Evolutionary conservation across 2,888 invertebrate species (phyloP).

Genomic region (Colletes collaris): DNA sequence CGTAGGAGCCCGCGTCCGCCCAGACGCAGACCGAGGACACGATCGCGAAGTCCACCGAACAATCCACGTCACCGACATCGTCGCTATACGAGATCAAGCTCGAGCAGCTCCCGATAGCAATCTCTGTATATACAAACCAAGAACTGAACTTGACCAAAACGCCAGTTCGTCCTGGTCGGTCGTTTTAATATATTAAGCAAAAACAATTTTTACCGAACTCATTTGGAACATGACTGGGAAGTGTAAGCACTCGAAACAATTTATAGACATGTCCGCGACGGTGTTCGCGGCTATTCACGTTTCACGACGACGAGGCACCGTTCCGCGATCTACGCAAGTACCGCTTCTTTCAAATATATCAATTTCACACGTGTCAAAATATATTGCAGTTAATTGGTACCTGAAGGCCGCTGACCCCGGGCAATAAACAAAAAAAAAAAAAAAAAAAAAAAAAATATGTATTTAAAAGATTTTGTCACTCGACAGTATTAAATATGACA

Average conservation of each 20-base stretch:
- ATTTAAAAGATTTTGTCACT: conserved; percentile 35
- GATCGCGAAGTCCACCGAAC: conserved; percentile 84
- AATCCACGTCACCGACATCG: conserved; percentile 85
- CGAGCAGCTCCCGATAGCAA: conserved; percentile 88
- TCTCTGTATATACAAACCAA: conserved; percentile 60
- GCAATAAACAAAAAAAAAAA: conserved; percentile 7
- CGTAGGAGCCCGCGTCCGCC: conserved; percentile 85
- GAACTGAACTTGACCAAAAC: conserved; percentile 48
- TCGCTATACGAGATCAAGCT: conserved; percentile 89
- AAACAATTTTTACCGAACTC: conserved; percentile 44
- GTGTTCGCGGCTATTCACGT: conserved; percentile 33
- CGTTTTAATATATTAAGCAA: conserved; percentile 54
- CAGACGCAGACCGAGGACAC: conserved; percentile 85
- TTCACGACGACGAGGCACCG: conserved; percentile 16
- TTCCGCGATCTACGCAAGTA: conserved; percentile 45
- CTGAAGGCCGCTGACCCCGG: conserved; percentile 42
- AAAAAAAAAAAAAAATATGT: neutral
- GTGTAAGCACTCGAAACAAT: conserved; percentile 47
- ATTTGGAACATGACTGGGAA: conserved; percentile 38
- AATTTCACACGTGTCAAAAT: conserved; percentile 59
- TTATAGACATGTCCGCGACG: conserved; percentile 25
- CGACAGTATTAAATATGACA: conserved; percentile 35
- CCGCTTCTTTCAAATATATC: conserved; percentile 64
- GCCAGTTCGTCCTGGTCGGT: conserved; percentile 29
- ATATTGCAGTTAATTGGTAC: conserved; percentile 55